Evolutionary conservation across 2,113 vertebrate genomes (phyloP), one percentile per base, ranked within the genome.

Genomic region (Coracopsis vasa): DNA sequence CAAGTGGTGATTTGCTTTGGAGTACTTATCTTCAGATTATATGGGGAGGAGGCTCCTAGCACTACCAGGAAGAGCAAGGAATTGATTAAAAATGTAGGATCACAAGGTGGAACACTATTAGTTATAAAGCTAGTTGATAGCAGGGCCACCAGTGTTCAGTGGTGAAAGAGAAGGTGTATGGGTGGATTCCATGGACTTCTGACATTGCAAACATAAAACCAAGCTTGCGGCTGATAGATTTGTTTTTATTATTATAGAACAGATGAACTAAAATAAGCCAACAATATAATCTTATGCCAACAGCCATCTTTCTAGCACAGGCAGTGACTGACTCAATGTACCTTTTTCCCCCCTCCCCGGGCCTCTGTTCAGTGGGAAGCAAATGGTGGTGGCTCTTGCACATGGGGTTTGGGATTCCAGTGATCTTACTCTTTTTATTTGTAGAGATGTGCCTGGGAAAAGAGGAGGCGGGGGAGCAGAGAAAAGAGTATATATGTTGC

Each of bases 161-260:
- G n/a, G 31, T 39, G 41, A 51, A 64, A 92, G 15, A 17, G 54
- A 80, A 58, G 45, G 62, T 53, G 10, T 6, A 50, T 6, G 33
- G 29, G 31, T 65, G n/a, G 17, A 24, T 25, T 45, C 31, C 77
- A 75, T 18, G 39, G 61, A 78, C 11, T 73, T 86, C 8, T 65
- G 91, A 67, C 35, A 44, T 83, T 95, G 80, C 71, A 92, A 85
- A 92, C 71, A 95, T 69, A 82, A 75, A 93, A 86, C 21, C 83
- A 82, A 96, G 72, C 97, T 96, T 92, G 74, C 83, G 95, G 94
- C 96, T 95, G 97, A 98, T 98, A 98, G 97, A 98, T 92, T 97
- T 97, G 94, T 95, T 97, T 98, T 98, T 98, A 98, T 98, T 98
- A 97, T 96, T 95, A 97, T 97, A 98, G 97, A 97, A 98, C 98